A percentile compares a stretch with the other conserved stretches of the same genome.
These are phyloP conservation scores for Artibeus jamaicensis DNA, from an alignment of 2,797 vertebrate genomes.

Conservation along the genomic window DNA sequence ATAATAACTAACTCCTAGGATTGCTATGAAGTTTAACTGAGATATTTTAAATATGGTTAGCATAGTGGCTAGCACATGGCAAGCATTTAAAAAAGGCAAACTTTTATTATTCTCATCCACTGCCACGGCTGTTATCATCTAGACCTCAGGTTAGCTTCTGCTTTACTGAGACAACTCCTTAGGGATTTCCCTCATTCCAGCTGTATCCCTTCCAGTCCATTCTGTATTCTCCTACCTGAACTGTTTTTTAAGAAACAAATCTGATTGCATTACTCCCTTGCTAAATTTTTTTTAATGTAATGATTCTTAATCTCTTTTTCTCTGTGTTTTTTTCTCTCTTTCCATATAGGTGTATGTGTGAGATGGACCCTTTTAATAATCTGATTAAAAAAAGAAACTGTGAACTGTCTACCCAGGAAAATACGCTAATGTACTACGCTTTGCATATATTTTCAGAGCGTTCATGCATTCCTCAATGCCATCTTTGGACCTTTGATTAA, in stretches of 20 bases:
- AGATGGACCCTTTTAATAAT: background rate
- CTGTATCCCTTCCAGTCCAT: background rate
- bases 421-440: background rate
- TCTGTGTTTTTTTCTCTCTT: background rate
- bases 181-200: background rate
- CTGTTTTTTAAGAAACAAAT: background rate
- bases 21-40: background rate
- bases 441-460: conserved; percentile 15
- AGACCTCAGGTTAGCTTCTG: background rate
- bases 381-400: background rate
- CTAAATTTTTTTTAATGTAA: conserved; percentile 23
- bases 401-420: background rate
- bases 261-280: background rate
- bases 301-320: background rate
- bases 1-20: background rate
- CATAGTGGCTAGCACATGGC: background rate
- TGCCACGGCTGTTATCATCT: background rate
- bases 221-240: background rate
- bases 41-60: background rate
- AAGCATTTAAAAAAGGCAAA: background rate
- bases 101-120: background rate
- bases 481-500: background rate
- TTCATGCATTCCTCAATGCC: background rate
- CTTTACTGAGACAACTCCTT: background rate
- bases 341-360: background rate